Conservation (phyloP, 2,113 vertebrate species). For the Meles meles region DNA sequence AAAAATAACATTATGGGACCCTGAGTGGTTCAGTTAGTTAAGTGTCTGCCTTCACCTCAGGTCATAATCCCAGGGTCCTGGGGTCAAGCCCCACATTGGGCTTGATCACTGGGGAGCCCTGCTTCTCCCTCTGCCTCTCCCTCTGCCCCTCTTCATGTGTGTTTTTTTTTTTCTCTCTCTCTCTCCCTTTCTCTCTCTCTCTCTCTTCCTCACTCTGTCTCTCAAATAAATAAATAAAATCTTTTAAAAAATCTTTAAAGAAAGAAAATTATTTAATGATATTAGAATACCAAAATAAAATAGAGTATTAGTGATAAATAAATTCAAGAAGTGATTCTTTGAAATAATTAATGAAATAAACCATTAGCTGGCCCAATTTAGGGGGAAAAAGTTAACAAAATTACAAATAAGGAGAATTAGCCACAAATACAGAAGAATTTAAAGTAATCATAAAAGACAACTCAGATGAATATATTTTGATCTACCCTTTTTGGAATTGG, state of each 20-base stretch:
- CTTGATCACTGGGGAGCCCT: too few relatives aligned
- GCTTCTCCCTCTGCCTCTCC: not conserved
- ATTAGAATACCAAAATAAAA: not conserved
- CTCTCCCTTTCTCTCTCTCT: too few relatives aligned
- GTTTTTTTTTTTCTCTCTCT: not conserved
- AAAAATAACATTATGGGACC: not conserved
- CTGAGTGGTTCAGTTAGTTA: not conserved
- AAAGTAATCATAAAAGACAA: not conserved
- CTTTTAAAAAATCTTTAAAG: not conserved
- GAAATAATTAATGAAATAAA: conserved; percentile 21
- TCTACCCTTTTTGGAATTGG: not conserved
- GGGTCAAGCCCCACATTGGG: not conserved
- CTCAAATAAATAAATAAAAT: not conserved
- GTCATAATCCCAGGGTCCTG: not conserved
- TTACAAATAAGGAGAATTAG: not conserved
- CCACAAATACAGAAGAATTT: not conserved
- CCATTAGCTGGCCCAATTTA: not conserved
- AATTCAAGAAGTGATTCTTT: not conserved
- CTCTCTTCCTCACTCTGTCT: too few relatives aligned
- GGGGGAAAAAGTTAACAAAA: not conserved
- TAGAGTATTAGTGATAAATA: not conserved
- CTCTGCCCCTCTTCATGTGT: not conserved
- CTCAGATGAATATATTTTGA: not conserved
- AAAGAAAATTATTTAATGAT: not conserved
- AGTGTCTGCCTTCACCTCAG: not conserved